These are phyloP conservation scores for Lochmaea capreae DNA, from an alignment of 2,888 invertebrate species.

Conservation along the genomic window DNA sequence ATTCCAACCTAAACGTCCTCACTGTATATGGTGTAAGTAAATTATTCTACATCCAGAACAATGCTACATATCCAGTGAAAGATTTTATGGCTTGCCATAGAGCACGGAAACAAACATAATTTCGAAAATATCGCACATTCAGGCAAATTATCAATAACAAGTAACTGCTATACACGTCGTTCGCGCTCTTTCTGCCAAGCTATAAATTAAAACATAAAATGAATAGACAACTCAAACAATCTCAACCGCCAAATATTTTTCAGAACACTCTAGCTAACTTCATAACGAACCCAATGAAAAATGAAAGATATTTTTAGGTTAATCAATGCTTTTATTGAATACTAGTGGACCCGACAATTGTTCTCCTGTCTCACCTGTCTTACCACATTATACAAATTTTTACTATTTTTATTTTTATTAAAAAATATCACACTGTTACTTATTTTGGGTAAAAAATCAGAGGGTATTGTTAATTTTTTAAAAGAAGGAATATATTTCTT, in stretches of 20 bases:
- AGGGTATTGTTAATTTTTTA: too few relatives aligned
- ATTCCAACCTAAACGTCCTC: too few relatives aligned
- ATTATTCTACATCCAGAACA: not conserved
- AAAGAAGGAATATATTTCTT: too few relatives aligned
- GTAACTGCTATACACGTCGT: not conserved
- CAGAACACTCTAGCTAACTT: not conserved
- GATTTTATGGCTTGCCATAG: not conserved
- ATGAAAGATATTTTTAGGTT: not conserved
- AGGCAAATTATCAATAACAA: constrained; percentile 6
- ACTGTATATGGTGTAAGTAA: not conserved
- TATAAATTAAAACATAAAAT: constrained; percentile 12
- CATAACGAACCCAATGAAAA: not conserved
- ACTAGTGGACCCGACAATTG: too few relatives aligned
- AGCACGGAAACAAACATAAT: constrained; percentile 7
- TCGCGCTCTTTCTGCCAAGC: not conserved
- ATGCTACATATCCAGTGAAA: not conserved
- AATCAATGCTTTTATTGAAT: not conserved
- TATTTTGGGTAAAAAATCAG: too few relatives aligned
- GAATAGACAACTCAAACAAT: not conserved
- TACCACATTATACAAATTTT: too few relatives aligned
- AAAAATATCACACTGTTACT: too few relatives aligned
- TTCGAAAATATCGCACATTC: constrained; percentile 8
- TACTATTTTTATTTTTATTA: too few relatives aligned
- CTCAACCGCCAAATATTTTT: not conserved
- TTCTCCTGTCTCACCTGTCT: too few relatives aligned